Base-by-base conservation (phyloP, 2,888 invertebrate species). In the Polia nebulosa region DNA sequence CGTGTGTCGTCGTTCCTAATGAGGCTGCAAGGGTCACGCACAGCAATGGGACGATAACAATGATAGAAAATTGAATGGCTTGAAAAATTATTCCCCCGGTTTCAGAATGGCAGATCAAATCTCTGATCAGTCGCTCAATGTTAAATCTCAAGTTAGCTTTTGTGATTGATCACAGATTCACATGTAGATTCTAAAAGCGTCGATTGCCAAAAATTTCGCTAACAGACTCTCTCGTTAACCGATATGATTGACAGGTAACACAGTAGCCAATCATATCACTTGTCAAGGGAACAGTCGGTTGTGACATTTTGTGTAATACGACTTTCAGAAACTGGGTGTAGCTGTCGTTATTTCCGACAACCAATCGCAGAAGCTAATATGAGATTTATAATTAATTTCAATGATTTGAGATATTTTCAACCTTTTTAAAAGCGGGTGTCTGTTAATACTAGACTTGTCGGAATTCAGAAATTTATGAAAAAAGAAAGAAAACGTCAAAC, bases 1-100 rank as follows among this genome's bases (percentile, higher is more conserved):
- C 92, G 94, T 95, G 95, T 95, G 95, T 94, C 95, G 95, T 92
- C 95, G 95, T 94, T 93, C 95, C 94, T 92, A 92, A 87, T 91
- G 92, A 91, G 94, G 94, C 92, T 90, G 85, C 83, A 81, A 85
- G 83, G 84, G 77, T 81, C 69, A 84, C 87, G 85, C 85, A 84
- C 83, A 86, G 85, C 87, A 85, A 87, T 85, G 78, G 88, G 85
- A 78, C 34, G 25, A 41, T 36, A 34, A 0, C 9, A 29, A 36
- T 17, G 62, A 55, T 32, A 51, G 9, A 32, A 59, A 52, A 51
- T 47, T 25, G 25, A 22, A 17, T 44, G n/a, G 20, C 29, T 29
- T 49, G 13, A 34, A 51, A 47, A 52, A 59, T 70, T n/a, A 58
- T n/a, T 17, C 11, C 17, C 61, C 20, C 17, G 3, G 29, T 72